A percentile compares a stretch with the other conserved stretches of the same genome.
These are phyloP conservation scores for Papilio demoleus DNA, from an alignment of 2,888 invertebrate genomes.

Conservation along the genomic window DNA sequence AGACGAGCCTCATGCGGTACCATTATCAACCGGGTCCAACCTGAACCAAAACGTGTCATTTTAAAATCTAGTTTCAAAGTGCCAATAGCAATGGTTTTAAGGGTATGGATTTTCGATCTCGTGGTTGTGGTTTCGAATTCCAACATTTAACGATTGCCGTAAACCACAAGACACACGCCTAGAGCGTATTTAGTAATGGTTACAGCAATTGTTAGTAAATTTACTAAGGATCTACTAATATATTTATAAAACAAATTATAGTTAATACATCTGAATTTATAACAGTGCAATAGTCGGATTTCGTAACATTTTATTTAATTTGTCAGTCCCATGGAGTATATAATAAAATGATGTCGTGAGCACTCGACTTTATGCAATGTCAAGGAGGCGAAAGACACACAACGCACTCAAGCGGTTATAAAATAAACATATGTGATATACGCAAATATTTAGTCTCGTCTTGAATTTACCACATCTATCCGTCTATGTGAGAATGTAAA, in stretches of 20 bases:
- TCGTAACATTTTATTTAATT: neutral
- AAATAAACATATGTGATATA: slow-evolving; percentile 8
- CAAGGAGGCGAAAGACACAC: slow-evolving; percentile 13
- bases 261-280: too few relatives aligned
- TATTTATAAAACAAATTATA: too few relatives aligned
- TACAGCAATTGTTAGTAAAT: neutral
- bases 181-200: too few relatives aligned
- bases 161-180: too few relatives aligned
- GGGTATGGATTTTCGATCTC: too few relatives aligned
- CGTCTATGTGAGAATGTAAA: neutral
- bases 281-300: too few relatives aligned
- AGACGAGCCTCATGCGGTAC: slow-evolving; percentile 73
- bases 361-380: neutral
- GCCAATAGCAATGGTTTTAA: too few relatives aligned
- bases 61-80: neutral
- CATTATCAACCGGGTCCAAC: slow-evolving; percentile 72
- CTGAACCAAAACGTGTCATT: slow-evolving; percentile 50
- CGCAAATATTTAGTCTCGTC: slow-evolving; percentile 15
- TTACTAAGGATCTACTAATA: too few relatives aligned
- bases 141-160: too few relatives aligned
- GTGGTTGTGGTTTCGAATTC: too few relatives aligned
- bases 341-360: too few relatives aligned
- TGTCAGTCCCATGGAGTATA: neutral
- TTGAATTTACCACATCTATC: neutral
- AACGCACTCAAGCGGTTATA: slow-evolving; percentile 3